phyloP scores from a whole-genome alignment of 2,113 vertebrate species.

The Romanogobio albipinnatus region DNA sequence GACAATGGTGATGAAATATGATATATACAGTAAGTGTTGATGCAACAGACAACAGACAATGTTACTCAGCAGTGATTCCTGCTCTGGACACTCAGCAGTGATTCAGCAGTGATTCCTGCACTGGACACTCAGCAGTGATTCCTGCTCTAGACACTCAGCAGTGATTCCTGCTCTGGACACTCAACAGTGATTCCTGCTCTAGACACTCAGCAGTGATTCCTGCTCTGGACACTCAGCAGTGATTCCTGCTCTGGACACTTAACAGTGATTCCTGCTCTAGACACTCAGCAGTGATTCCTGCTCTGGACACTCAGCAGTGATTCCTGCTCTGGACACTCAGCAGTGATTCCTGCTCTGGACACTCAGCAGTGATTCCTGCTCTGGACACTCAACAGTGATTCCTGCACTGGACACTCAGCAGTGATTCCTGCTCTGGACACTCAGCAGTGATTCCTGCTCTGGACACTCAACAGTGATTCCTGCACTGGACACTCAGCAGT shows the following conservation, averaged over 20 bases:
- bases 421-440: not conserved
- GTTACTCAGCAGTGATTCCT: too few relatives aligned
- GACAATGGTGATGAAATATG: constrained; percentile 31
- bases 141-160: too few relatives aligned
- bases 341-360: not conserved
- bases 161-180: not conserved
- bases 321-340: not conserved
- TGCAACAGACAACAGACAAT: too few relatives aligned
- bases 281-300: not conserved
- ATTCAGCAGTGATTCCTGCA: too few relatives aligned
- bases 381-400: not conserved
- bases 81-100: not conserved
- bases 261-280: too few relatives aligned
- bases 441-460: not conserved
- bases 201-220: too few relatives aligned
- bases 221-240: not conserved
- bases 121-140: not conserved
- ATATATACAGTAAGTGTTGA: too few relatives aligned
- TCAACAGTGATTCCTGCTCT: not conserved
- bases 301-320: too few relatives aligned
- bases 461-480: too few relatives aligned
- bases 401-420: not conserved
- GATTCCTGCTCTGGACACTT: too few relatives aligned
- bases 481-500: not conserved
- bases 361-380: too few relatives aligned